Conservation (phyloP, 2,113 vertebrate genomes). For the Upupa epops region DNA sequence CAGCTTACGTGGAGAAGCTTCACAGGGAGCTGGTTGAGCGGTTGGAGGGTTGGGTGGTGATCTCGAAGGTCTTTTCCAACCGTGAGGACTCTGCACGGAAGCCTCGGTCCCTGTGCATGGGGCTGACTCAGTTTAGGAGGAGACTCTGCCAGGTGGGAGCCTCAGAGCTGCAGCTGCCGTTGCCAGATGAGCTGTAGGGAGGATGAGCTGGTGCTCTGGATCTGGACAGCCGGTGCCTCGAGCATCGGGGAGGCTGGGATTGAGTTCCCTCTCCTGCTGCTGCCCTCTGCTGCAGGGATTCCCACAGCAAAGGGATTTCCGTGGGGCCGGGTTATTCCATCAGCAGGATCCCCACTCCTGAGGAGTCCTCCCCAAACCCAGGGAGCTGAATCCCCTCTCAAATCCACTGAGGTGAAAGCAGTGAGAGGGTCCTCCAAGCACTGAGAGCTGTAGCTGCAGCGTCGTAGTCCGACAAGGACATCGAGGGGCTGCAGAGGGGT, state of each 20-base stretch:
- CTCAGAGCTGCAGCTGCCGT: background rate
- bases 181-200: background rate
- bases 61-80: too few relatives aligned
- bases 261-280: background rate
- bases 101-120: too few relatives aligned
- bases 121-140: background rate
- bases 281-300: conserved; percentile 20
- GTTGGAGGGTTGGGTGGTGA: too few relatives aligned
- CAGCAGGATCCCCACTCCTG: background rate
- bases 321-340: conserved; percentile 44
- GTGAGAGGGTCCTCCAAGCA: accelerated
- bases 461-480: too few relatives aligned
- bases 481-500: too few relatives aligned
- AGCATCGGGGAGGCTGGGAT: background rate
- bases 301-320: conserved; percentile 26
- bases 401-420: accelerated
- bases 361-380: background rate
- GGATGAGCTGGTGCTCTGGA: background rate
- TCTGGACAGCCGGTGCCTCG: background rate
- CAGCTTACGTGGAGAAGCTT: background rate
- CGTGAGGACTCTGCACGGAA: too few relatives aligned
- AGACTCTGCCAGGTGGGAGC: background rate
- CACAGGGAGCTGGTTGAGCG: too few relatives aligned
- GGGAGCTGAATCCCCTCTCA: background rate
- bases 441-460: background rate